Percentiles rank a stretch among this genome's conserved stretches.
Evolutionary conservation across 1,140 invertebrate genomes (phyloP).

Genomic region (Leptopilina boulardi): DNA sequence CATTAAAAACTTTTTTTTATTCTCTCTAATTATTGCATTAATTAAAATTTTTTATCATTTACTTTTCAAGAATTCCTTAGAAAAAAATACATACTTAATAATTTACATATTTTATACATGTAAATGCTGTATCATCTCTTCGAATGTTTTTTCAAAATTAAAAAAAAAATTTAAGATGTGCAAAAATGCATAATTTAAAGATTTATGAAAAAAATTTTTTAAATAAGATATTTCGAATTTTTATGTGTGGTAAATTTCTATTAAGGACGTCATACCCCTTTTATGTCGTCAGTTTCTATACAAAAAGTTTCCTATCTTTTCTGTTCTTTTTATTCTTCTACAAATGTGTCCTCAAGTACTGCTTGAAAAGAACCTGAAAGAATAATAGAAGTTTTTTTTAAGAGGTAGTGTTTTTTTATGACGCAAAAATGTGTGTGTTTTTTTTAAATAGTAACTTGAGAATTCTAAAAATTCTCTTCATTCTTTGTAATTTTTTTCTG

Average conservation of each 20-base stretch:
- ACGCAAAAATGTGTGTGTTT: not conserved
- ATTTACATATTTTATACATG: too few species aligned
- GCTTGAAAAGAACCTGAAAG: constrained; percentile 5
- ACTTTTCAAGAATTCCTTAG: too few species aligned
- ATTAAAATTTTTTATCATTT: too few species aligned
- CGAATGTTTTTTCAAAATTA: too few species aligned
- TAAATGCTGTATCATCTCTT: too few species aligned
- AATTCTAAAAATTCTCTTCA: not conserved
- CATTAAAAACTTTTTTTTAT: too few species aligned
- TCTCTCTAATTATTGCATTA: too few species aligned
- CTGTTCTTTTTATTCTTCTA: constrained; percentile 5
- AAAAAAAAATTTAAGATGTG: too few species aligned
- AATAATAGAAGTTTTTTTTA: constrained; percentile 1
- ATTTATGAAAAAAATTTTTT: not conserved
- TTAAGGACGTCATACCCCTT: not conserved
- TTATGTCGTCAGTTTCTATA: not conserved
- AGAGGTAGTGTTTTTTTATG: not conserved
- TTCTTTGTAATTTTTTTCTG: not conserved
- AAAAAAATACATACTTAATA: too few species aligned
- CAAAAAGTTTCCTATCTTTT: constrained; percentile 7
- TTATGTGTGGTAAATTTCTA: not conserved
- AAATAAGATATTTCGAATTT: not conserved
- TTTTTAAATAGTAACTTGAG: not conserved
- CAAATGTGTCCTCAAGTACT: constrained; percentile 9
- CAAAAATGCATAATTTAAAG: not conserved